Evolutionary conservation across 2,797 vertebrate species (phyloP), one percentile per base, ranked within the genome.

Genomic region (Sorex maritimensis): DNA sequence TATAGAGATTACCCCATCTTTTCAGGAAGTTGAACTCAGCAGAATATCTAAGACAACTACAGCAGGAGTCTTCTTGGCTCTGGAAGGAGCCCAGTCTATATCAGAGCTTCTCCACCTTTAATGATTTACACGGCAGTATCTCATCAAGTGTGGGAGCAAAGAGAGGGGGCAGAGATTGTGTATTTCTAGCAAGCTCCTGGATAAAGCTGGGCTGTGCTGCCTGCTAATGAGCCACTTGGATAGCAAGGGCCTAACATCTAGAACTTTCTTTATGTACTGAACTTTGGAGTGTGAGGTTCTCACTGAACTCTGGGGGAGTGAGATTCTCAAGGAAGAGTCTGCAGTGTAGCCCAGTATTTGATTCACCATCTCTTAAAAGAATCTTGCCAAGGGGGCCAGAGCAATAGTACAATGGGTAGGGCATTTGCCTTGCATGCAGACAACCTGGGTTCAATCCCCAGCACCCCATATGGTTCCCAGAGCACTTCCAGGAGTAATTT

Each of bases 171-270:
- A 38, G 26, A 41, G 78, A 26, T 83, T 69, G 34, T 85, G 65
- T 26, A 24, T 92, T 94, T 94, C 78, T 89, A 23, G 68, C 14
- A 41, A 71, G 30, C 6, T 86, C n/a, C 28, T 46, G 81, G 68
- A 73, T 77, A 61, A 65, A 10, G 12, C 0, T 0, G 6, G 30
- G 65, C 65, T 38, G 14, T 44, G 13, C 28, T 71, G 14, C 44
- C 46, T 83, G 26, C 38, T 72, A 14, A 0, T 14, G 46, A 28
- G 55, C n/a, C 61, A n/a, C 6, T 88, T 52, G 63, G 81, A 30
- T 14, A 80, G 28, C 61, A 81, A 46, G 23, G 46, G 12, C 23
- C 26, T n/a, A 26, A 23, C 61, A n/a, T 12, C 17, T 4, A n/a
- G 67, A 68, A 3, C 46, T 28, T 8, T 79, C 69, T n/a, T 83